Evolutionary conservation across 2,113 vertebrate species (phyloP).

Genomic region (Laticauda colubrina): DNA sequence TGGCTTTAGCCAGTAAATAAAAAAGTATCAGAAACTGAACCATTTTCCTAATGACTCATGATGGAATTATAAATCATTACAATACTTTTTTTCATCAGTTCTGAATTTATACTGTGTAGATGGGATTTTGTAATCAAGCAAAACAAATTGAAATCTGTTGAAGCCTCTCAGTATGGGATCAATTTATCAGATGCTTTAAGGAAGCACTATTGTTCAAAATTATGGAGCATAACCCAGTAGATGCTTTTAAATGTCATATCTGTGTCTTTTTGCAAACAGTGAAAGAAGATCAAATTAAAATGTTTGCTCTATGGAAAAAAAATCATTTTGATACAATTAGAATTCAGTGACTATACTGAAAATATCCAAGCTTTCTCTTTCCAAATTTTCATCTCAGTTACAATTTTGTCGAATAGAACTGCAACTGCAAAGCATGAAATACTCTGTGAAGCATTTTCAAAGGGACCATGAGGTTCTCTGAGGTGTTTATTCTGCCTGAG

Average conservation of each 20-base stretch:
- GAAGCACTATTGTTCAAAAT: neutral
- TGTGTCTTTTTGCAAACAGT: neutral
- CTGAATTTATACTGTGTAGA: neutral
- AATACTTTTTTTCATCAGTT: neutral
- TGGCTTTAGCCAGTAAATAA: neutral
- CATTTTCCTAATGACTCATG: neutral
- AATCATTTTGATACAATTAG: neutral
- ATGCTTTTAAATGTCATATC: neutral
- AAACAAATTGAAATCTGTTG: neutral
- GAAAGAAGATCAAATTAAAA: neutral
- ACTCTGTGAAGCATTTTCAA: neutral
- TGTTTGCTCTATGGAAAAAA: neutral
- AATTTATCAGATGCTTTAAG: neutral
- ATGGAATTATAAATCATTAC: neutral
- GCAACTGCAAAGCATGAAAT: slow-evolving; percentile 6
- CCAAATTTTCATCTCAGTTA: slow-evolving; percentile 11
- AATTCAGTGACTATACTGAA: neutral
- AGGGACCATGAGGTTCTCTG: neutral
- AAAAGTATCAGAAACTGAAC: neutral
- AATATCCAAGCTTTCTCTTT: neutral
- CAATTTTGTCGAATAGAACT: neutral
- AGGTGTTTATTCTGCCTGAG: neutral
- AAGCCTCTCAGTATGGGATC: neutral
- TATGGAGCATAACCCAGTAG: neutral
- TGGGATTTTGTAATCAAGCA: neutral